Percentiles rank a stretch among this genome's conserved stretches.
phyloP scores from a whole-genome alignment of 2,888 invertebrate genomes.

The Aleiodes leptofemur region DNA sequence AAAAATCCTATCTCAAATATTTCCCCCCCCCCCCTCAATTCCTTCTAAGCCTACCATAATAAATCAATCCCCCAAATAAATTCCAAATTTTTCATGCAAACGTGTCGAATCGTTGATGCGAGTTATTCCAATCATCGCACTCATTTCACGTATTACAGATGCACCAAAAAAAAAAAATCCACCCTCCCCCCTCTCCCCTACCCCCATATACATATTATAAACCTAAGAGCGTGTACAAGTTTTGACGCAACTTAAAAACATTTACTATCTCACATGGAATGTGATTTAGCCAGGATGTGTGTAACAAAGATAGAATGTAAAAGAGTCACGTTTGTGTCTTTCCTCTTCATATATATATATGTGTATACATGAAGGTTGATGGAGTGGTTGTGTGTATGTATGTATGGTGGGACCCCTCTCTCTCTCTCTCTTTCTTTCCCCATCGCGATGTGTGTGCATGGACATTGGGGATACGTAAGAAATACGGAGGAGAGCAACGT shows the following conservation, averaged over 20 bases:
- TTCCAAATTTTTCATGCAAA: too few species aligned
- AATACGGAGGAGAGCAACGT: slow-evolving; percentile 29
- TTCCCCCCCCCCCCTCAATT: too few species aligned
- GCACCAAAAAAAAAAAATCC: background rate
- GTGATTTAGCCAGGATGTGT: slow-evolving; percentile 47
- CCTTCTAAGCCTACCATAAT: too few species aligned
- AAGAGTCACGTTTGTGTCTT: slow-evolving; percentile 17
- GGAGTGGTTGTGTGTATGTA: slow-evolving; percentile 22
- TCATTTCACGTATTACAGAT: background rate
- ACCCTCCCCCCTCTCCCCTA: too few species aligned
- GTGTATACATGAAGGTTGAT: slow-evolving; percentile 28
- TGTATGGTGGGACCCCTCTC: background rate
- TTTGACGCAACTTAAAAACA: slow-evolving; percentile 39
- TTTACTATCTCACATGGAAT: slow-evolving; percentile 60
- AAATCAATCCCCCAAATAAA: too few species aligned
- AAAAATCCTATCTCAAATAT: too few species aligned
- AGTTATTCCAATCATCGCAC: background rate
- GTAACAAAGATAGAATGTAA: slow-evolving; percentile 2
- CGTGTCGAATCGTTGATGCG: background rate
- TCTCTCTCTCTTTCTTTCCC: background rate
- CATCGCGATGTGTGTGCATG: slow-evolving; percentile 12
- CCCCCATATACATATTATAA: background rate
- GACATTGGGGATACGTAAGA: slow-evolving; percentile 19
- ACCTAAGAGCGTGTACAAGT: slow-evolving; percentile 8
- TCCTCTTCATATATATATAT: slow-evolving; percentile 3